Conservation (phyloP, 2,113 vertebrate genomes). For the Pipra filicauda region DNA sequence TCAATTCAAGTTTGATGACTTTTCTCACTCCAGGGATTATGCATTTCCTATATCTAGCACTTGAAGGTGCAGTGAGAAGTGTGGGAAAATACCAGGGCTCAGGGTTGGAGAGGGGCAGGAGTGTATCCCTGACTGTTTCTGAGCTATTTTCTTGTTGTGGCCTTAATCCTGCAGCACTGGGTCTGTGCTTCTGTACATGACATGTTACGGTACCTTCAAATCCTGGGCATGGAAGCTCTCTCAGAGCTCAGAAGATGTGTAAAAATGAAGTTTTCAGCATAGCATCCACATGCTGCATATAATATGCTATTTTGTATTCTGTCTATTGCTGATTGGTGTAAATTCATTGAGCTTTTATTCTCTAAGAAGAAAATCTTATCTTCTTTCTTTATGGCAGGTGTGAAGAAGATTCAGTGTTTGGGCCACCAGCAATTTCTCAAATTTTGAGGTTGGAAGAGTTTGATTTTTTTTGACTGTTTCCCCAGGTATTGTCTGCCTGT, state of each 20-base stretch:
- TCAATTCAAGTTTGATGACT: not conserved
- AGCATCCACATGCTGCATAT: not conserved
- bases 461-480: not conserved
- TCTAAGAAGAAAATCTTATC: not conserved
- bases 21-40: not conserved
- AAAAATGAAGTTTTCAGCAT: constrained; percentile 5
- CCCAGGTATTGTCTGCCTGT: not conserved
- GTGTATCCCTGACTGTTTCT: constrained; percentile 1
- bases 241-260: not conserved
- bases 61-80: not conserved
- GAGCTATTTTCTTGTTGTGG: constrained; percentile 28
- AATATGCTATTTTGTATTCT: not conserved
- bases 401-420: not conserved
- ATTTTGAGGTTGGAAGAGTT: not conserved
- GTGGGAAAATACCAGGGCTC: not conserved
- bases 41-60: not conserved
- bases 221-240: constrained; percentile 30
- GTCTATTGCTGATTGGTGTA: not conserved
- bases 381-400: not conserved
- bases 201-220: constrained; percentile 30
- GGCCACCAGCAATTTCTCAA: not conserved
- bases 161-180: constrained; percentile 22
- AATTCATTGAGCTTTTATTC: not conserved
- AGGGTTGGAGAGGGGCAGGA: not conserved
- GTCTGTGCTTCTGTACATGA: not conserved